phyloP scores from a whole-genome alignment of 2,888 invertebrate genomes.

The Pseudeuparius sepicola region DNA sequence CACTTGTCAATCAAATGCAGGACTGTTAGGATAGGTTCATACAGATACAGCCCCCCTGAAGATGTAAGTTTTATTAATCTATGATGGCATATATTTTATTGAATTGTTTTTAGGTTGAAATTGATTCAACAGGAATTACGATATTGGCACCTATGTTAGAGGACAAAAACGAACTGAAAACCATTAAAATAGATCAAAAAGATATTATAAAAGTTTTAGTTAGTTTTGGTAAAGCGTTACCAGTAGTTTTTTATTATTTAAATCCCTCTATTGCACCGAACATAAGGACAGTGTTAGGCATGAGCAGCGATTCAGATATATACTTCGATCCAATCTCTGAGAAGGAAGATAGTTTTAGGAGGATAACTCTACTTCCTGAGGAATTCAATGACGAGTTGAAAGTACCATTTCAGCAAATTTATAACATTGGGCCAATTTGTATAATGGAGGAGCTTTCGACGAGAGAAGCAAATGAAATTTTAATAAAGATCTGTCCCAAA shows the following conservation, averaged over 20 bases:
- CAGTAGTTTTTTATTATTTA: slow-evolving; percentile 73
- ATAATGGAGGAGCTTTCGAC: slow-evolving; percentile 60
- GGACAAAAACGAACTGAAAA: slow-evolving; percentile 46
- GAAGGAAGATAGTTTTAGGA: slow-evolving; percentile 50
- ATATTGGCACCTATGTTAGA: slow-evolving; percentile 45
- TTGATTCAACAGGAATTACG: slow-evolving; percentile 11
- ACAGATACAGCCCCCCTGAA: slow-evolving; percentile 66
- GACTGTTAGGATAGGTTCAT: slow-evolving; percentile 76
- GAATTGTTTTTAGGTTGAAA: slow-evolving; percentile 12
- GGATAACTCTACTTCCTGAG: slow-evolving; percentile 69
- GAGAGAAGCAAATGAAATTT: slow-evolving; percentile 71
- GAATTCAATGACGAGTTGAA: slow-evolving; percentile 56
- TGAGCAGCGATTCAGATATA: slow-evolving; percentile 45
- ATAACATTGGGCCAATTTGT: slow-evolving; percentile 35
- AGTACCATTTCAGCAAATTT: slow-evolving; percentile 53
- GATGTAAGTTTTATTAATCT: slow-evolving; percentile 45
- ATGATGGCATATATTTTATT: slow-evolving; percentile 7
- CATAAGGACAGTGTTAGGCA: slow-evolving; percentile 60
- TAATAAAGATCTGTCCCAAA: slow-evolving; percentile 57
- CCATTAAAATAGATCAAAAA: slow-evolving; percentile 55
- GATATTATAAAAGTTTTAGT: slow-evolving; percentile 67
- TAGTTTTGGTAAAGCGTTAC: slow-evolving; percentile 65
- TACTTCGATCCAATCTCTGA: slow-evolving; percentile 51
- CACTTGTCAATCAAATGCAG: slow-evolving; percentile 44
- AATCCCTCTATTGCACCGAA: slow-evolving; percentile 56